Evolutionary conservation across 2,888 invertebrate genomes (phyloP).

Genomic region (Gasteruption jaculator): DNA sequence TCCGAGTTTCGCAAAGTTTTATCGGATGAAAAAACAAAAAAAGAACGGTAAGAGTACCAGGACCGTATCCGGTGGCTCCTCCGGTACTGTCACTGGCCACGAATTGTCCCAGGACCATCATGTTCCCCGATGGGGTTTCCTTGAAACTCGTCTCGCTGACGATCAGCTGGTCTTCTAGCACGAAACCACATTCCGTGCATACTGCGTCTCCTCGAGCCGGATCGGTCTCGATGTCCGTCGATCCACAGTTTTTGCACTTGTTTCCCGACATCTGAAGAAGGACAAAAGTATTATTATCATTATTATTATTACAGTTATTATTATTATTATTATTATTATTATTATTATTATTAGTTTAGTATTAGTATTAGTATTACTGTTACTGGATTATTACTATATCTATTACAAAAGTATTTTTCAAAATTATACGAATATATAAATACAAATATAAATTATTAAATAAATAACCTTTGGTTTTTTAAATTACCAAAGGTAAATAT

Average conservation of each 20-base stretch:
- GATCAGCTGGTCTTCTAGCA: slow-evolving; percentile 93
- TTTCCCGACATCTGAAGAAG: slow-evolving; percentile 57
- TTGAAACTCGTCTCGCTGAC: slow-evolving; percentile 96
- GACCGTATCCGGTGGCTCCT: slow-evolving; percentile 76
- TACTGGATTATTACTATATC: too few relatives aligned
- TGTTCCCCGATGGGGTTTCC: slow-evolving; percentile 84
- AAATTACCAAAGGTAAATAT: too few relatives aligned
- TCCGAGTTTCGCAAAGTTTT: too few relatives aligned
- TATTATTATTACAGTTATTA: too few relatives aligned
- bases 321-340: too few relatives aligned
- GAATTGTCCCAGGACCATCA: slow-evolving; percentile 88
- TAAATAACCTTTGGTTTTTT: too few relatives aligned
- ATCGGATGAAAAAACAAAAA: too few relatives aligned
- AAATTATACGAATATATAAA: too few relatives aligned
- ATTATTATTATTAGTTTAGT: too few relatives aligned
- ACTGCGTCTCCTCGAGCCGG: slow-evolving; percentile 92
- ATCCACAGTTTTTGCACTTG: slow-evolving; percentile 83
- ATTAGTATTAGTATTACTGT: too few relatives aligned
- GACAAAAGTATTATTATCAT: slow-evolving; percentile 2
- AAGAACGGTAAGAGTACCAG: slow-evolving; percentile 51
- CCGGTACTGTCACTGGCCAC: slow-evolving; percentile 86
- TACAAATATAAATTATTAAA: too few relatives aligned
- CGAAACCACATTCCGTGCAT: slow-evolving; percentile 93
- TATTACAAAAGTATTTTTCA: too few relatives aligned
- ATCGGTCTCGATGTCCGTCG: slow-evolving; percentile 91